Conservation (phyloP, 2,797 vertebrate genomes). For the Threskiornis aethiopicus region DNA sequence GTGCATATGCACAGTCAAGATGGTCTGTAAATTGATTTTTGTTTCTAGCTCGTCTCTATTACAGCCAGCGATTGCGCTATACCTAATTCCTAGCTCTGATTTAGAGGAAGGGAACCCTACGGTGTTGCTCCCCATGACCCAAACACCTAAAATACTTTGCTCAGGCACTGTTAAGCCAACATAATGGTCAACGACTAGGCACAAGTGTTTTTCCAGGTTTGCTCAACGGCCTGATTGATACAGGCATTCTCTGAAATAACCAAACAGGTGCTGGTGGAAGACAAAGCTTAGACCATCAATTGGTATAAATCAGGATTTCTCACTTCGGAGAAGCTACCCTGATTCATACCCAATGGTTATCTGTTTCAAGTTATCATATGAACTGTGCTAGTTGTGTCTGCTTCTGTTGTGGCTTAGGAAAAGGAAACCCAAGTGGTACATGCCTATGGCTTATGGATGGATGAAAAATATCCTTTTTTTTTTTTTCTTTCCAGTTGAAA, state of each 20-base stretch:
- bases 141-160: not conserved
- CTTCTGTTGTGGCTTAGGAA: not conserved
- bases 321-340: not conserved
- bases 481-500: not conserved
- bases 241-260: not conserved
- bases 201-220: not conserved
- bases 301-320: not conserved
- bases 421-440: not conserved
- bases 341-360: too few relatives aligned
- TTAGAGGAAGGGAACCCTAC: not conserved
- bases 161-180: not conserved
- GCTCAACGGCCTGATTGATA: not conserved
- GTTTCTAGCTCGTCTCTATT: not conserved
- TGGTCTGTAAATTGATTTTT: not conserved
- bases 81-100: not conserved
- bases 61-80: rapidly evolving
- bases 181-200: not conserved
- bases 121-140: not conserved
- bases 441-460: not conserved
- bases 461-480: not conserved
- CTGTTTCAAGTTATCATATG: not conserved
- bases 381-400: not conserved
- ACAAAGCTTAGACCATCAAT: not conserved
- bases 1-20: not conserved
- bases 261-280: not conserved